These are phyloP conservation scores for Acrocera orbiculus DNA, from an alignment of 2,888 invertebrate species.

Conservation along the genomic window DNA sequence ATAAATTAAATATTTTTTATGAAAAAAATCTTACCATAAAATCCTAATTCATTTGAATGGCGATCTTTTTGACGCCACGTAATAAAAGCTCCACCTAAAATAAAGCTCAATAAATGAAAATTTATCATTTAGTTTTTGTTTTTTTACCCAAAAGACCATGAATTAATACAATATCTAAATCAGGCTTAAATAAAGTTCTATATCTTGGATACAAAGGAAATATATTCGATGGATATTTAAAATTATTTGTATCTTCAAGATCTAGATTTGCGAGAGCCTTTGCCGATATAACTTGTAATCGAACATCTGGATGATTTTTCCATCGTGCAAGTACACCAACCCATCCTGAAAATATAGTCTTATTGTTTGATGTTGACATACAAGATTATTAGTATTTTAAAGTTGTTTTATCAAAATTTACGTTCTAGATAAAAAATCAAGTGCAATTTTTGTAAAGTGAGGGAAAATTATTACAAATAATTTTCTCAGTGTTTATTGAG, in stretches of 20 bases:
- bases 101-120: too few species aligned
- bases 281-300: slow-evolving; percentile 46
- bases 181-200: slow-evolving; percentile 37
- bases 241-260: slow-evolving; percentile 35
- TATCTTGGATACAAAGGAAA: slow-evolving; percentile 63
- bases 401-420: too few species aligned
- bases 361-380: too few species aligned
- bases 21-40: slow-evolving; percentile 33
- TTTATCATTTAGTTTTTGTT: too few species aligned
- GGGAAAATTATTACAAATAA: too few species aligned
- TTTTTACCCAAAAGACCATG: slow-evolving; percentile 64
- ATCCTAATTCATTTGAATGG: slow-evolving; percentile 26
- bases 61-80: slow-evolving; percentile 80
- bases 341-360: too few species aligned
- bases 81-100: slow-evolving; percentile 62
- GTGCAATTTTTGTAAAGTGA: too few species aligned
- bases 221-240: slow-evolving; percentile 47
- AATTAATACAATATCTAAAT: slow-evolving; percentile 73
- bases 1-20: too few species aligned
- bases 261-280: slow-evolving; percentile 57
- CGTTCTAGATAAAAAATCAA: too few species aligned
- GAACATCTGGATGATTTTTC: slow-evolving; percentile 41
- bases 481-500: too few species aligned
- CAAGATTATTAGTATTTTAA: too few species aligned
- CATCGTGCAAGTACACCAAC: slow-evolving; percentile 47